Evolutionary conservation across 2,888 invertebrate species (phyloP), one percentile per base, ranked within the genome.

Genomic region (Eupithecia vulgata): DNA sequence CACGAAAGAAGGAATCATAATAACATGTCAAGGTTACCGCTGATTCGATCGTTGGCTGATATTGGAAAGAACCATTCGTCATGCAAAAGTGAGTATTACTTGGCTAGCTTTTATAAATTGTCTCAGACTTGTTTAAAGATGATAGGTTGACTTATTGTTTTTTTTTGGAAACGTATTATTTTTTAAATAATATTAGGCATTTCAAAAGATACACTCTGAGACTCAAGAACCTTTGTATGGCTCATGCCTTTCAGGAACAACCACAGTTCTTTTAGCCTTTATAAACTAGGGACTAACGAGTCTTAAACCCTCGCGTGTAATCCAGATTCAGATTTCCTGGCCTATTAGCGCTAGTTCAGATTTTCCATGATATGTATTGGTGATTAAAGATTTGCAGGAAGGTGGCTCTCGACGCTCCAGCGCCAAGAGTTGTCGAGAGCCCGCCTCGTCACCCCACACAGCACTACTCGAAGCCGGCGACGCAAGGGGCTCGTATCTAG

Each of bases 11-110:
- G 96, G 80, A 96, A 96, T 82, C 95, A 95, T 76, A 95, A 95
- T 81, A 96, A 97, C 85, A 96, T 97, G 95, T 96, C 97, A 37
- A 95, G 97, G 79, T 95, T 99, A 77, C 98, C 98, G 42, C 96
- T 98, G 70, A 99, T 99, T 80, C 95, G 99, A 76, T 99, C 99
- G 10, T 95, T 99, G 82, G 98, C 99, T 34, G 99, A 99, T 88
- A 99, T 99, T 84, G 99, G 99, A 80, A 96, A 97, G 78, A 99
- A 98, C 91, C 98, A 99, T 91, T 99, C 99, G 68, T 97, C 98
- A 17, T 97, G 97, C 79, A 98, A 98, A 96, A 98, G 98, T 98
- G 95, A 97, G 98, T 97, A 71, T 71, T 35, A 75, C 0, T 25
- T 25, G 12, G 2, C 12, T 57, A 57, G 57, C 12, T 12, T 7